Evolutionary conservation across 2,888 invertebrate species (phyloP).

Genomic region (Pammene aurita): DNA sequence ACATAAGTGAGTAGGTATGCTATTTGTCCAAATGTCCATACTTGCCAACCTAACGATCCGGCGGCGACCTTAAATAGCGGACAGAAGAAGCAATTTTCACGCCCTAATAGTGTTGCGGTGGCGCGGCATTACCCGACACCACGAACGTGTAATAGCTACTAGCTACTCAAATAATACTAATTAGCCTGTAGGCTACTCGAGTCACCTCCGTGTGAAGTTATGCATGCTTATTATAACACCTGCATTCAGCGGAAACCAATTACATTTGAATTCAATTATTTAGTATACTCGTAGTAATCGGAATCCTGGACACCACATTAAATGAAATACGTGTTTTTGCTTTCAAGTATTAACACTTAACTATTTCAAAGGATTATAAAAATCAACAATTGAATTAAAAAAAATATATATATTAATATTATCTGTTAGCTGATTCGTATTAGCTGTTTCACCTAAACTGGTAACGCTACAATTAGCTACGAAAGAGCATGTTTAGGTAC

Average conservation of each 20-base stretch:
- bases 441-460: too few species aligned
- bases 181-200: conserved; percentile 3
- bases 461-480: too few species aligned
- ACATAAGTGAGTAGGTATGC: too few species aligned
- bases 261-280: neutral
- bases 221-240: neutral
- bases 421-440: too few species aligned
- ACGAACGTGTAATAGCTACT: conserved; percentile 11
- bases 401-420: too few species aligned
- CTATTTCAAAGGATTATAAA: too few species aligned
- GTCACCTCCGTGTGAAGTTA: neutral
- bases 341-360: too few species aligned
- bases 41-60: neutral
- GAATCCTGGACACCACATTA: too few species aligned
- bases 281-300: neutral
- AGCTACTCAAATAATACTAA: conserved; percentile 19
- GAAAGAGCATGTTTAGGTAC: too few species aligned
- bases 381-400: too few species aligned
- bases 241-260: neutral
- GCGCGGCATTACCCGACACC: conserved; percentile 11
- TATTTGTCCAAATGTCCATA: too few species aligned
- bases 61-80: conserved; percentile 9
- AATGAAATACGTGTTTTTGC: too few species aligned
- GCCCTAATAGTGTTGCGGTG: conserved; percentile 40
- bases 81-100: conserved; percentile 31